A percentile compares a stretch with the other conserved stretches of the same genome.
These are phyloP conservation scores for Mormyrus iriodes DNA, from an alignment of 2,113 vertebrate species.

Conservation along the genomic window DNA sequence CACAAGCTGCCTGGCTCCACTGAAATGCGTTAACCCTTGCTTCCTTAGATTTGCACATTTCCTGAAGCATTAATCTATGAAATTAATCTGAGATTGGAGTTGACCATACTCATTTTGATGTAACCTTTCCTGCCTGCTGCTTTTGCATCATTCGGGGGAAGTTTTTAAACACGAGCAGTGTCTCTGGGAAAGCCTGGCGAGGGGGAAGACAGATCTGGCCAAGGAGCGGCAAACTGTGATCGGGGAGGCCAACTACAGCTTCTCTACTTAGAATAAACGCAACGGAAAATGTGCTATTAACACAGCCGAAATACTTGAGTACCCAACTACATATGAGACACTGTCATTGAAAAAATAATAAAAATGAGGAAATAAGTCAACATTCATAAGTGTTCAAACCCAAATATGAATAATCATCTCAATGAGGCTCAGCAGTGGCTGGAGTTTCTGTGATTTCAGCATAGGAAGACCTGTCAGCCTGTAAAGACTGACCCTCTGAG, in stretches of 20 bases:
- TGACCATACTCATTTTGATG: constrained; percentile 31
- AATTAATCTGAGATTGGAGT: constrained; percentile 41
- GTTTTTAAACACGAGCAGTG: background rate
- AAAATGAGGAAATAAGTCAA: background rate
- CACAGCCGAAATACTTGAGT: background rate
- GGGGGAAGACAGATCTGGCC: background rate
- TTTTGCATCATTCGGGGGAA: background rate
- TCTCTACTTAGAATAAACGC: background rate
- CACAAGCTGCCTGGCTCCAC: constrained; percentile 26
- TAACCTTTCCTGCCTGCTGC: constrained; percentile 26
- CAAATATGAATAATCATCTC: background rate
- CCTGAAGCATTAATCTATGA: constrained; percentile 49
- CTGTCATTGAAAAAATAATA: background rate
- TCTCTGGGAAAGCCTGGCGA: background rate
- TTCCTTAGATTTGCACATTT: constrained; percentile 35
- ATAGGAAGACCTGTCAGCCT: background rate
- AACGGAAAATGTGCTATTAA: background rate
- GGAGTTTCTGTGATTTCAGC: background rate
- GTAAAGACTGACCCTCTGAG: background rate
- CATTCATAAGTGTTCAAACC: background rate
- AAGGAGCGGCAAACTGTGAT: background rate
- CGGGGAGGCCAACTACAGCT: background rate
- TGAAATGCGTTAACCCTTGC: constrained; percentile 38
- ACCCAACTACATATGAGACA: background rate
- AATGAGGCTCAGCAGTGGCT: background rate